A percentile compares a stretch with the other conserved stretches of the same genome.
These are phyloP conservation scores for Teleogryllus oceanicus DNA, from an alignment of 2,888 invertebrate species.

Conservation along the genomic window DNA sequence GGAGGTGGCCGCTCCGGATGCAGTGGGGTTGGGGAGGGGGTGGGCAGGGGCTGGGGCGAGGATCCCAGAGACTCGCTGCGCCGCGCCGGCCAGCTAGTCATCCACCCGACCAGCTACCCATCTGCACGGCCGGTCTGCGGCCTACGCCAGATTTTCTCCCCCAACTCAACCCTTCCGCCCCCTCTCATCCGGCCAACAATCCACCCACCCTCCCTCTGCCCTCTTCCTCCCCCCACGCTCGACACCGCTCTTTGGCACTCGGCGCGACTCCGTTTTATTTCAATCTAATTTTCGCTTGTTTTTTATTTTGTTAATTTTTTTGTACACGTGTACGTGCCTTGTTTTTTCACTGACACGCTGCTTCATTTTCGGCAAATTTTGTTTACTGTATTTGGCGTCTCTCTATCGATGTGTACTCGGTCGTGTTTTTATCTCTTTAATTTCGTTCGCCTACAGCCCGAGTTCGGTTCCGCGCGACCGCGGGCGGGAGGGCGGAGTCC, in stretches of 20 bases:
- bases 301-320: not conserved
- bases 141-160: too few species aligned
- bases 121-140: too few species aligned
- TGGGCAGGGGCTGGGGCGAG: too few species aligned
- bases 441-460: not conserved
- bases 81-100: too few species aligned
- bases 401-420: not conserved
- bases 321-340: not conserved
- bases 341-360: not conserved
- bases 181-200: too few species aligned
- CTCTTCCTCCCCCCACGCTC: not conserved
- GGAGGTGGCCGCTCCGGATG: too few species aligned
- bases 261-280: not conserved
- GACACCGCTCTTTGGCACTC: not conserved
- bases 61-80: too few species aligned
- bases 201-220: too few species aligned
- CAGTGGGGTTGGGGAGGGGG: too few species aligned
- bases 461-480: not conserved
- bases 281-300: not conserved
- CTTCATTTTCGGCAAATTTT: slow-evolving; percentile 11
- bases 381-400: not conserved
- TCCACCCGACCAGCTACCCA: too few species aligned
- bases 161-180: too few species aligned
- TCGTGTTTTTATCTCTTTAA: not conserved
- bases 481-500: too few species aligned